Conservation (phyloP, 2,797 vertebrate species). For the Percopsis omiscomaycus region DNA sequence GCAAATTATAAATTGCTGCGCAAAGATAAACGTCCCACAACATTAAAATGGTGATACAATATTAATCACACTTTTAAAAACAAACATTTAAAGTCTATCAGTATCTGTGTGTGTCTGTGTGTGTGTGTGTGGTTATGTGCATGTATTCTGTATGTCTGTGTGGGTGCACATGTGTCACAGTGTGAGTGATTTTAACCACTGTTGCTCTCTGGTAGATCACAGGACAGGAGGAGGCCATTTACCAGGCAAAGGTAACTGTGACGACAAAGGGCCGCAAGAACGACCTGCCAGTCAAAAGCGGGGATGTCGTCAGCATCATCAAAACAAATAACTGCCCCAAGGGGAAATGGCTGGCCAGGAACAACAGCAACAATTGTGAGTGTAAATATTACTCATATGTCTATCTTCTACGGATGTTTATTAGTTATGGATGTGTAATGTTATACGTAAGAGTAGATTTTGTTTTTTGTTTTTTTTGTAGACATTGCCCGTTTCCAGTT, state of each 20-base stretch:
- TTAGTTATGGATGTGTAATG: too few species aligned
- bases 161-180: slow-evolving; percentile 2
- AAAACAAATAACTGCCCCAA: slow-evolving; percentile 69
- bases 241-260: slow-evolving; percentile 60
- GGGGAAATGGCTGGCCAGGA: slow-evolving; percentile 76
- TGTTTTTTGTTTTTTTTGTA: too few species aligned
- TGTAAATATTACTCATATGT: background rate
- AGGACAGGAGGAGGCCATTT: slow-evolving; percentile 68
- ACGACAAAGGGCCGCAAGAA: slow-evolving; percentile 68
- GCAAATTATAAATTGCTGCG: background rate
- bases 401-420: background rate
- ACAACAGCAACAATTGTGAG: slow-evolving; percentile 80
- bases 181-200: background rate
- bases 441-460: too few species aligned
- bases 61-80: background rate
- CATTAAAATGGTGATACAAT: slow-evolving; percentile 3
- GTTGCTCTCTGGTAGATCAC: slow-evolving; percentile 70
- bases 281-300: slow-evolving; percentile 57
- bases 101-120: background rate
- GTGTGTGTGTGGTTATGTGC: background rate
- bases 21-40: background rate
- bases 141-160: background rate
- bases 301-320: slow-evolving; percentile 69
- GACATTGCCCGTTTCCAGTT: too few species aligned
- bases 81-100: background rate